phyloP scores from a whole-genome alignment of 2,888 invertebrate genomes.

The Agrotis exclamationis region DNA sequence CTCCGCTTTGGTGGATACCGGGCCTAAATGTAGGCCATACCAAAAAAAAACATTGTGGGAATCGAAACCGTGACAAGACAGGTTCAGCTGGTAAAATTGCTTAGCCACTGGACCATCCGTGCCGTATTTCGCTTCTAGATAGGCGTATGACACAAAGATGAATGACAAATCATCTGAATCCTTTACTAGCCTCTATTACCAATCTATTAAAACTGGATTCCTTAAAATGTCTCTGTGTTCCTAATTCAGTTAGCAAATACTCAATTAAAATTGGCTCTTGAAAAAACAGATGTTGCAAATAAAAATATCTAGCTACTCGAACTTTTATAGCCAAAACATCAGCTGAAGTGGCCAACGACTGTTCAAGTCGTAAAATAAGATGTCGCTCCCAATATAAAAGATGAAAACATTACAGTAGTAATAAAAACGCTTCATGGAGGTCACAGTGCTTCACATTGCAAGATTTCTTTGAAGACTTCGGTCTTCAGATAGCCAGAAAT shows the following conservation, averaged over 20 bases:
- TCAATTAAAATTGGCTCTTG: background rate
- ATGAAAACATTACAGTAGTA: conserved; percentile 18
- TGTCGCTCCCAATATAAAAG: conserved; percentile 18
- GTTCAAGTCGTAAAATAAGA: conserved; percentile 26
- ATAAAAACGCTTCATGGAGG: conserved; percentile 1
- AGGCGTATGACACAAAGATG: no score
- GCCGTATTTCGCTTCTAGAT: no score
- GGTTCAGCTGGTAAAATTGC: no score
- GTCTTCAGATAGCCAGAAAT: background rate
- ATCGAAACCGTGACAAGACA: no score
- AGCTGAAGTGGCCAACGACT: background rate
- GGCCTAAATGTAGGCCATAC: no score
- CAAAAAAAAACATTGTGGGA: no score
- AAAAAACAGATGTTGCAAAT: conserved; percentile 26
- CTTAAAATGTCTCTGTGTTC: background rate
- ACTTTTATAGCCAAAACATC: conserved; percentile 31
- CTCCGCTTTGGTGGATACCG: no score
- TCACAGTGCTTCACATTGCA: background rate
- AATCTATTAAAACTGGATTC: no score
- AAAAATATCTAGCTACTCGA: conserved; percentile 13
- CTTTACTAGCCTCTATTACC: no score
- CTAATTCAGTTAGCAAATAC: background rate
- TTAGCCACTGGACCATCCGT: no score
- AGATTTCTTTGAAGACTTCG: background rate
- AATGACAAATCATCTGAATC: no score